These are phyloP conservation scores for Mesochorus sp. DNA, from an alignment of 2,888 invertebrate species.

Conservation along the genomic window DNA sequence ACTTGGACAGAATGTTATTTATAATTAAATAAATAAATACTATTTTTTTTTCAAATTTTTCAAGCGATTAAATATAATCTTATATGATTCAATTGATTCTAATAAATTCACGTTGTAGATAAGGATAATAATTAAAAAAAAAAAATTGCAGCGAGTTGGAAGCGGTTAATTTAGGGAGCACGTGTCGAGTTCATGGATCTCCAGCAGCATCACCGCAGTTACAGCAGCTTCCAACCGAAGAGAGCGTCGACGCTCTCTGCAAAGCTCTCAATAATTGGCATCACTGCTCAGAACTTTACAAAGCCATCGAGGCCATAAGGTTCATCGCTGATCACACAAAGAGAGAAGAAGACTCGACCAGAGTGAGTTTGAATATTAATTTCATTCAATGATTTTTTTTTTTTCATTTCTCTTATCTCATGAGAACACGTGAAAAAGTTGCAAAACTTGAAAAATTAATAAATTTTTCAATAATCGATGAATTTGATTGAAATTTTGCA, in stretches of 20 bases:
- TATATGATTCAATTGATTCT: too few species aligned
- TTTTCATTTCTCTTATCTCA: neutral
- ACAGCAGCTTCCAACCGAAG: slow-evolving; percentile 80
- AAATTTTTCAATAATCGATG: too few species aligned
- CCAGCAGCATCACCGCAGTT: slow-evolving; percentile 83
- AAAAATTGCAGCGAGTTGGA: slow-evolving; percentile 84
- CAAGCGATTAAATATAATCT: too few species aligned
- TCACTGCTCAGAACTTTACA: slow-evolving; percentile 95
- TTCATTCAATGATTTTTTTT: neutral
- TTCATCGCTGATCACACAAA: slow-evolving; percentile 97
- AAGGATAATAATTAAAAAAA: neutral
- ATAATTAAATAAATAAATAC: neutral
- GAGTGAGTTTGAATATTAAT: slow-evolving; percentile 84
- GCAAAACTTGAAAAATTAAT: neutral
- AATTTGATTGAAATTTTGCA: too few species aligned
- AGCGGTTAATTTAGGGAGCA: slow-evolving; percentile 83
- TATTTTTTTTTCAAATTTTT: too few species aligned
- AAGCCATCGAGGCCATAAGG: slow-evolving; percentile 95
- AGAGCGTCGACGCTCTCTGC: slow-evolving; percentile 85
- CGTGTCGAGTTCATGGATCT: slow-evolving; percentile 85
- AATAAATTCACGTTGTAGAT: neutral
- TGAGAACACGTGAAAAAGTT: neutral
- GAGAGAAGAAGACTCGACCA: slow-evolving; percentile 94
- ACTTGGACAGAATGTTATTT: neutral
- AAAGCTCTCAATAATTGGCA: slow-evolving; percentile 90